Conservation (phyloP, 2,113 vertebrate genomes). For the Antennarius striatus region DNA sequence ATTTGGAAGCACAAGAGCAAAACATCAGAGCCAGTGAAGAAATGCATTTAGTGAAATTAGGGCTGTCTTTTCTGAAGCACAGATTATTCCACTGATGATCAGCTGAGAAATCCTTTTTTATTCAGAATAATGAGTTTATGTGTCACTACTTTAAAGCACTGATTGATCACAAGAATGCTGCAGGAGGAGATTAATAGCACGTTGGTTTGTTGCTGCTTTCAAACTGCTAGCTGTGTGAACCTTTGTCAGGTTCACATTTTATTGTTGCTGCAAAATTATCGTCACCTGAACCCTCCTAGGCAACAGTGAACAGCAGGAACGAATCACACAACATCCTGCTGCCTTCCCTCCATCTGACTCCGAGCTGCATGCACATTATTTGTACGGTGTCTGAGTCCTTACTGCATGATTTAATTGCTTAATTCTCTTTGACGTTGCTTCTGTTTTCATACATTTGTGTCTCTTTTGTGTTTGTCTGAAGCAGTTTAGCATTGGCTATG, state of each 20-base stretch:
- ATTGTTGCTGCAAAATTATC: constrained; percentile 7
- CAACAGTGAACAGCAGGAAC: background rate
- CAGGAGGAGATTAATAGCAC: background rate
- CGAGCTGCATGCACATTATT: no score
- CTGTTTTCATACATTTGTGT: constrained; percentile 10
- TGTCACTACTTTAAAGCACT: background rate
- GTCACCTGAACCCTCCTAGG: background rate
- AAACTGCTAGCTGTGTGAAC: background rate
- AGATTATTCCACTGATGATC: no score
- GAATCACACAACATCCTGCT: background rate
- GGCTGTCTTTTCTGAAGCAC: no score
- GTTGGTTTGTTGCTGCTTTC: constrained; percentile 2
- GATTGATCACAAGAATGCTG: constrained; percentile 4
- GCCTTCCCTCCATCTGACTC: background rate
- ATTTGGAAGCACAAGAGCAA: background rate
- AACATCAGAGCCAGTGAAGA: background rate
- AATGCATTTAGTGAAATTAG: background rate
- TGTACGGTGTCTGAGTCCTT: background rate
- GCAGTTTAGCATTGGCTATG: constrained; percentile 10
- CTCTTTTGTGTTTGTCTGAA: background rate
- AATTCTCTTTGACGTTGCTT: background rate
- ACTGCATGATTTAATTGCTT: background rate
- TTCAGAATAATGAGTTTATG: background rate
- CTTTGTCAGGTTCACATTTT: constrained; percentile 1
- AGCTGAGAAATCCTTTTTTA: background rate